These are phyloP conservation scores for Hafferia zeledoni DNA, from an alignment of 2,797 vertebrate genomes.

Conservation along the genomic window DNA sequence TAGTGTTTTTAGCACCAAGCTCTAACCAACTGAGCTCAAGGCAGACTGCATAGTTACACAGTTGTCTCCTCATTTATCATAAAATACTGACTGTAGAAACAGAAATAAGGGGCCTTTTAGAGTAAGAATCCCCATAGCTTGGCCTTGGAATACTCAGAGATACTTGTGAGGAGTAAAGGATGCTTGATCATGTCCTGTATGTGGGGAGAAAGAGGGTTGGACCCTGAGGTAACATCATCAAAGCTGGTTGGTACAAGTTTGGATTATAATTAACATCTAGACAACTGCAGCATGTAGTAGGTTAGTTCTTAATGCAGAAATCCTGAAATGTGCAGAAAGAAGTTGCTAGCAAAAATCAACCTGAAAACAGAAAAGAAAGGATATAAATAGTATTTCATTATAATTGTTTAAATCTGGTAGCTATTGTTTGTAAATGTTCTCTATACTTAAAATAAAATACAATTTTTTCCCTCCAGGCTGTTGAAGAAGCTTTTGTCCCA, in stretches of 20 bases:
- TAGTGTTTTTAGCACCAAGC: neutral
- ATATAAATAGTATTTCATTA: neutral
- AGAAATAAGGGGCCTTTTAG: neutral
- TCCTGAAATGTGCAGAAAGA: neutral
- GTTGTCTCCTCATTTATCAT: neutral
- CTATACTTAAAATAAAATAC: neutral
- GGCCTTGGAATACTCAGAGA: neutral
- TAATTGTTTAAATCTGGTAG: neutral
- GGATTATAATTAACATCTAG: neutral
- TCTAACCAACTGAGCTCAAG: neutral
- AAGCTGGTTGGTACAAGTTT: neutral
- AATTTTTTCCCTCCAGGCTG: slow-evolving; percentile 76
- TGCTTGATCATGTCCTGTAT: neutral
- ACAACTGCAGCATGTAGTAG: neutral
- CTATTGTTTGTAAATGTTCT: neutral
- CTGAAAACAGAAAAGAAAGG: neutral
- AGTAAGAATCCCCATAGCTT: neutral
- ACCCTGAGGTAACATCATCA: neutral
- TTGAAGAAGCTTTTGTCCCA: slow-evolving; percentile 90
- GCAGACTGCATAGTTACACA: neutral
- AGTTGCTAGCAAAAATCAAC: neutral
- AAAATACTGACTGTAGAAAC: neutral
- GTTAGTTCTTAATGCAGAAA: neutral
- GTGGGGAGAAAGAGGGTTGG: neutral
- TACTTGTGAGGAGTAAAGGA: neutral